These are phyloP conservation scores for Pagrus major DNA, from an alignment of 2,113 vertebrate species.

Conservation along the genomic window DNA sequence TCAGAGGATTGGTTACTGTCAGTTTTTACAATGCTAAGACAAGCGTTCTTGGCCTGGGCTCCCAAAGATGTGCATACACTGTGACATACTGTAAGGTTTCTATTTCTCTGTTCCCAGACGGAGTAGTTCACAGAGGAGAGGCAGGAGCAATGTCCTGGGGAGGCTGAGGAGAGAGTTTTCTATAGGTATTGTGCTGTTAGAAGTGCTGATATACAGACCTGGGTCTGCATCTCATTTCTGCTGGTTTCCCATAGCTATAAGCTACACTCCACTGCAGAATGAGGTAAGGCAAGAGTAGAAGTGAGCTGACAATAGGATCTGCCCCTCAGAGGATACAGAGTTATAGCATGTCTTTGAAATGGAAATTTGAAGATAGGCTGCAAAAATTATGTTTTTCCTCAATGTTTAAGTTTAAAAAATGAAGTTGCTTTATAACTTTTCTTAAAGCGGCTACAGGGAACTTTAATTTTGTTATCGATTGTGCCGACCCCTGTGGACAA, in stretches of 20 bases:
- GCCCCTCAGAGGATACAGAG: conserved; percentile 15
- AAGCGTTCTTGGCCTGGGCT: conserved; percentile 9
- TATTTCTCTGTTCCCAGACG: conserved; percentile 53
- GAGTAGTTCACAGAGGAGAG: conserved; percentile 38
- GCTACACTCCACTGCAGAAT: conserved; percentile 46
- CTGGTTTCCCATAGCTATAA: conserved; percentile 51
- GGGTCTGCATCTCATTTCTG: conserved; percentile 65
- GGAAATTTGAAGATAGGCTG: neutral
- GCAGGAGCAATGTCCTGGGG: conserved; percentile 48
- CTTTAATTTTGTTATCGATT: too few species aligned
- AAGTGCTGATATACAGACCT: conserved; percentile 64
- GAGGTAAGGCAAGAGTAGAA: conserved; percentile 42
- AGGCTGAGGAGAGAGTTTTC: conserved; percentile 47
- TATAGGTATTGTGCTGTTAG: conserved; percentile 56
- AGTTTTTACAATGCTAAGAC: conserved; percentile 57
- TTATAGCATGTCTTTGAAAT: conserved; percentile 16
- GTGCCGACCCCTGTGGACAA: too few species aligned
- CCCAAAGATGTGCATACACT: conserved; percentile 36
- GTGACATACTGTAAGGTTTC: conserved; percentile 41
- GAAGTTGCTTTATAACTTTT: neutral
- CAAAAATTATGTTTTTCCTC: neutral
- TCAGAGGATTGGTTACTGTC: conserved; percentile 67
- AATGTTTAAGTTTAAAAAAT: neutral
- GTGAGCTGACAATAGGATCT: conserved; percentile 34
- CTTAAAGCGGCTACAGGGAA: too few species aligned